Percentiles rank a stretch among this genome's conserved stretches.
Conservation (phyloP, 2,797 vertebrate genomes). For the Allobates femoralis region DNA sequence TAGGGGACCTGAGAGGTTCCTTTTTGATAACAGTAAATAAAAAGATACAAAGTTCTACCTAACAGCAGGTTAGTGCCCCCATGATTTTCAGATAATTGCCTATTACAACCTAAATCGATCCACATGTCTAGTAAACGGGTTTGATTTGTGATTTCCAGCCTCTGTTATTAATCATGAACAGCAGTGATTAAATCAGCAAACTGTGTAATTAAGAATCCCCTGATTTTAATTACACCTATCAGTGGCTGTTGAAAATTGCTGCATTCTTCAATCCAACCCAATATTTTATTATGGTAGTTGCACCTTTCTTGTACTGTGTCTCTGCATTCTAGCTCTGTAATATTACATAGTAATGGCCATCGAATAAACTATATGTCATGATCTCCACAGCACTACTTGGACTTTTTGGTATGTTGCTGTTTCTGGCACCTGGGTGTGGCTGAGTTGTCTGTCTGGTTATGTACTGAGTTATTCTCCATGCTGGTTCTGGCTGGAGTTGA, state of each 20-base stretch:
- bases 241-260: not conserved
- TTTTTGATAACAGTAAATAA: not conserved
- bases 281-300: not conserved
- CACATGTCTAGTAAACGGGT: not conserved
- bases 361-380: no score
- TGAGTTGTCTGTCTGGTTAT: no score
- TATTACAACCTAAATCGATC: constrained; percentile 8
- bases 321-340: no score
- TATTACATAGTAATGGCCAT: no score
- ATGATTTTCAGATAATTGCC: not conserved
- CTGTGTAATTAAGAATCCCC: constrained; percentile 4
- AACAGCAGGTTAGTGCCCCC: not conserved
- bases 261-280: not conserved
- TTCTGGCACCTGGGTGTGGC: no score
- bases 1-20: no score
- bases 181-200: not conserved
- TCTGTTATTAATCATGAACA: constrained; percentile 23
- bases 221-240: constrained; percentile 15
- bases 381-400: no score
- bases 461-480: no score
- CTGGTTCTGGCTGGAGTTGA: no score
- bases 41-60: not conserved
- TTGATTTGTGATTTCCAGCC: constrained; percentile 1
- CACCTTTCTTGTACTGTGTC: not conserved
- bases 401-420: no score